These are phyloP conservation scores for Leptoclinus maculatus DNA, from an alignment of 2,797 vertebrate genomes.

Conservation along the genomic window DNA sequence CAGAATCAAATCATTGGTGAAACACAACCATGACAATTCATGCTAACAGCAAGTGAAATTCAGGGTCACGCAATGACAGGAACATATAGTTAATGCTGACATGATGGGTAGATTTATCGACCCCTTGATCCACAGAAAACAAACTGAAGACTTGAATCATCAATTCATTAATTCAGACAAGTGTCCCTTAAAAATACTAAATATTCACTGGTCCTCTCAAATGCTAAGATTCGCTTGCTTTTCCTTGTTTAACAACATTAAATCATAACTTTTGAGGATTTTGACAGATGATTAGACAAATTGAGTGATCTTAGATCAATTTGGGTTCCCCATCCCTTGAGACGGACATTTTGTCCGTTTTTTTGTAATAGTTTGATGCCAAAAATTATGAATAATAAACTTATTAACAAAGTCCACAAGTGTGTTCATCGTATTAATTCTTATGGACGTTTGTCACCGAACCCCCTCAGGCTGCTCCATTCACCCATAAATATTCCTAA, in stretches of 20 bases:
- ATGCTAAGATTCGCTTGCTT: background rate
- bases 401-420: background rate
- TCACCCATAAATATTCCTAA: background rate
- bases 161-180: background rate
- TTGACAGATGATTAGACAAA: slow-evolving; percentile 1
- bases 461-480: background rate
- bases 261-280: background rate
- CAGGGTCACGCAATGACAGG: background rate
- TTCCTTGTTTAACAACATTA: background rate
- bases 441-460: slow-evolving; percentile 1
- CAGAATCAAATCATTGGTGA: background rate
- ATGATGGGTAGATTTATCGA: background rate
- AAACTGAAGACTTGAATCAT: background rate
- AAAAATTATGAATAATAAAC: background rate
- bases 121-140: background rate
- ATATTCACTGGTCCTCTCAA: background rate
- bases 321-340: background rate
- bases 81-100: background rate
- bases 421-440: background rate
- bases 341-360: background rate
- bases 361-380: background rate
- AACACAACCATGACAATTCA: background rate
- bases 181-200: background rate
- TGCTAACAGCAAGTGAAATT: background rate
- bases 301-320: background rate